Conservation (phyloP, 2,888 invertebrate species). For the Thyatira batis region DNA sequence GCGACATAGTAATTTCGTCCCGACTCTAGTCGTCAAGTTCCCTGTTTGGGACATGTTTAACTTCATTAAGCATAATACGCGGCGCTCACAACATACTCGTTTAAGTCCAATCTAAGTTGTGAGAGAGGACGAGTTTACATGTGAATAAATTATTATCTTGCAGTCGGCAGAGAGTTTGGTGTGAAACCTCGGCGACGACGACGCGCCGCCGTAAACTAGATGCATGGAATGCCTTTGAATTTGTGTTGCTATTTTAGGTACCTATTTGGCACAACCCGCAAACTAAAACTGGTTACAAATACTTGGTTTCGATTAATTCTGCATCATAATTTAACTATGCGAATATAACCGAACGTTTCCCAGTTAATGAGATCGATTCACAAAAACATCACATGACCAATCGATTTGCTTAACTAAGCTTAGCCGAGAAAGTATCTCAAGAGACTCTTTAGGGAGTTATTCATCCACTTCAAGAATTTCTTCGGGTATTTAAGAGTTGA, state of each 20-base stretch:
- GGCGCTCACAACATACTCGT: slow-evolving; percentile 74
- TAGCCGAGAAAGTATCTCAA: background rate
- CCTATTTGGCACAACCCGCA: slow-evolving; percentile 13
- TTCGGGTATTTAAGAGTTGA: background rate
- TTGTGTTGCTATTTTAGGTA: slow-evolving; percentile 24
- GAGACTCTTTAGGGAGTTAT: slow-evolving; percentile 1
- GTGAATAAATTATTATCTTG: slow-evolving; percentile 80
- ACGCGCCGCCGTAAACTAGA: slow-evolving; percentile 24
- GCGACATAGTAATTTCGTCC: slow-evolving; percentile 49
- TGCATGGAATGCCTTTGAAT: slow-evolving; percentile 39
- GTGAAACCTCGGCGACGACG: slow-evolving; percentile 29
- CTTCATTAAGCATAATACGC: slow-evolving; percentile 79
- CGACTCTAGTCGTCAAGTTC: slow-evolving; percentile 53
- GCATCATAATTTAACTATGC: background rate
- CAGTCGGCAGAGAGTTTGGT: slow-evolving; percentile 62
- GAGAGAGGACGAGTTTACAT: slow-evolving; percentile 71
- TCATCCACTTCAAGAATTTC: background rate
- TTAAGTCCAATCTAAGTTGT: slow-evolving; percentile 82
- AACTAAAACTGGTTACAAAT: background rate
- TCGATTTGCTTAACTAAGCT: background rate
- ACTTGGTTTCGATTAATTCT: background rate
- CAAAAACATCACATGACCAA: background rate
- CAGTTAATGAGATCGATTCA: background rate
- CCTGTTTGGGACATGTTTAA: slow-evolving; percentile 75
- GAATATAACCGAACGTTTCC: background rate